Base-by-base conservation (phyloP, 1,140 invertebrate genomes). In the Diabrotica virgifera region DNA sequence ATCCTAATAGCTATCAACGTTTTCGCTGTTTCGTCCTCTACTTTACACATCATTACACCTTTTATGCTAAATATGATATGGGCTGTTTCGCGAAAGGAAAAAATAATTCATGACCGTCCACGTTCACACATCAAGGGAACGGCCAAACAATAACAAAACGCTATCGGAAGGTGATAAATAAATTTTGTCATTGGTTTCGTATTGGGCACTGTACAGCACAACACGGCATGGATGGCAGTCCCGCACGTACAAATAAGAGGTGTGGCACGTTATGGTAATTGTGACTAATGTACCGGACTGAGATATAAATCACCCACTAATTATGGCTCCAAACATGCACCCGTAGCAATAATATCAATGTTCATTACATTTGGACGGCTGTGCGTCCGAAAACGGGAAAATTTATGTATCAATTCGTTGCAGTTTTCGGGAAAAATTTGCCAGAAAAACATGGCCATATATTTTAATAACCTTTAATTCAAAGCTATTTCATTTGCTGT, bases 221-320 rank as follows among this genome's bases (percentile, higher is more conserved):
- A 24, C 24, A 24, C 24, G 24, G 24, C 24, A 24, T 24, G 70
- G 66, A 67, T n/a, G 40, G 40, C 5, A 46, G 40, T 10, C 8
- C n/a, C 8, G 40, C 65, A 70, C 66, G 65, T 69, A 71, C 70
- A 64, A 74, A 71, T 72, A 71, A 74, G 72, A 75, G 75, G 71
- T 72, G 72, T 72, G 72, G 72, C 67, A 53, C 68, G 71, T 72
- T 76, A 76, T 74, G 70, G 72, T 77, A 76, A 77, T 75, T 76
- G 73, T 75, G 74, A 77, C 66, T 74, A 77, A 77, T 77, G 74
- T 72, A 69, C 66, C 70, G 65, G 62, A 64, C 67, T 73, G 60
- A 46, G 61, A 53, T 69, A 72, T 77, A 76, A 77, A 74, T 75
- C 74, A 72, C 52, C 62, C 64, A 57, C 60, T 76, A 76, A 76